These are phyloP conservation scores for Eriocheir sinensis DNA, from an alignment of 1,140 invertebrate genomes.

Conservation along the genomic window DNA sequence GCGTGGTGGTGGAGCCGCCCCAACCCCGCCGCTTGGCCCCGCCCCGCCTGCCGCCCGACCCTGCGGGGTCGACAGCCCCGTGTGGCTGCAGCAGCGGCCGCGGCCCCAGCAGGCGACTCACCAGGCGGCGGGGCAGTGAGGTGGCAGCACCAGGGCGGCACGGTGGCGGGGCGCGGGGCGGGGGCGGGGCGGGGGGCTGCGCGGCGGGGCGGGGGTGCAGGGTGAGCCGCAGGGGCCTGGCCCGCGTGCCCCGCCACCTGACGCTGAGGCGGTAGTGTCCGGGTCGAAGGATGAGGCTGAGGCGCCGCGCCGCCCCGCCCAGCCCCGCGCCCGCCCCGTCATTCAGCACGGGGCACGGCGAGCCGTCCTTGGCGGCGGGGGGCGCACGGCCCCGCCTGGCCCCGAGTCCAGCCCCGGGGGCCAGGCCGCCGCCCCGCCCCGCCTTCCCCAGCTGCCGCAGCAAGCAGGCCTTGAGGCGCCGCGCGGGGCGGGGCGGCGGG, in stretches of 20 bases:
- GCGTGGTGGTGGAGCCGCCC: neutral
- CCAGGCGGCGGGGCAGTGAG: neutral
- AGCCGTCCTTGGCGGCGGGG: neutral
- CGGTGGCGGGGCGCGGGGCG: conserved; percentile 51
- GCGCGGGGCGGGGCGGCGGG: neutral
- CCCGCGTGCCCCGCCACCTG: conserved; percentile 67
- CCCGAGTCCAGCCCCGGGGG: neutral
- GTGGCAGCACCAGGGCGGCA: conserved; percentile 33
- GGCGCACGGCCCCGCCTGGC: conserved; percentile 43
- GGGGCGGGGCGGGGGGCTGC: conserved; percentile 18
- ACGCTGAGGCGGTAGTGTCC: conserved; percentile 65
- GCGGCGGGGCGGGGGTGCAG: conserved; percentile 6
- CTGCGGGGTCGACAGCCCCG: conserved; percentile 58
- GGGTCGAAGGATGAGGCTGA: conserved; percentile 64
- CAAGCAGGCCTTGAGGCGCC: conserved; percentile 56
- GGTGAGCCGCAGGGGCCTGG: conserved; percentile 57
- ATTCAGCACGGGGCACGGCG: neutral
- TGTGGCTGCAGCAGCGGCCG: conserved; percentile 45
- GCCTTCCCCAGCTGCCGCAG: conserved; percentile 47
- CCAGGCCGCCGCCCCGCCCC: neutral
- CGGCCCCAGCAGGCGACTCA: conserved; percentile 31
- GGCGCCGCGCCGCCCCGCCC: neutral
- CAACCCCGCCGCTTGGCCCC: conserved; percentile 38
- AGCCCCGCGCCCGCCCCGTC: neutral
- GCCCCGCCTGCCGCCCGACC: conserved; percentile 51